Conservation (phyloP, 1,140 invertebrate genomes). For the Macrostomum lignano region DNA sequence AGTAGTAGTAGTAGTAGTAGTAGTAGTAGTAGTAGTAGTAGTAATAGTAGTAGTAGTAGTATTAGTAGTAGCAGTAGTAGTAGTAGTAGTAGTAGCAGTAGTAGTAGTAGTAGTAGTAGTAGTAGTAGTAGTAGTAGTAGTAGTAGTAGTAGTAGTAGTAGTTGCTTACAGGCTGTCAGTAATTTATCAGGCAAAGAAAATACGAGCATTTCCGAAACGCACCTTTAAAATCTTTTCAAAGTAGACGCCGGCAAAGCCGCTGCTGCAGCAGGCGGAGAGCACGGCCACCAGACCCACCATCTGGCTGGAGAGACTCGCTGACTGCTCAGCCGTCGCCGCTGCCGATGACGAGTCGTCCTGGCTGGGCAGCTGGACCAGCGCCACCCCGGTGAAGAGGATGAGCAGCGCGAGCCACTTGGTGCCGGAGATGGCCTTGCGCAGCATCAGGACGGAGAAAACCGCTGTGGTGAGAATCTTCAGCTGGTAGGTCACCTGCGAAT, state of each 20-base stretch:
- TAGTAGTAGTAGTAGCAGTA: too few relatives aligned
- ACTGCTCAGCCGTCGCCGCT: constrained; percentile 6
- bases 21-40: too few relatives aligned
- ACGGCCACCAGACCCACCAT: constrained; percentile 60
- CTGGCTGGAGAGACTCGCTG: constrained; percentile 32
- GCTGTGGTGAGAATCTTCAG: constrained; percentile 91
- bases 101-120: too few relatives aligned
- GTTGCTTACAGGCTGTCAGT: too few relatives aligned
- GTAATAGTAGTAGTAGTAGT: too few relatives aligned
- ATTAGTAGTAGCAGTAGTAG: too few relatives aligned
- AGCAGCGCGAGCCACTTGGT: constrained; percentile 64
- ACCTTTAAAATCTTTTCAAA: constrained; percentile 98
- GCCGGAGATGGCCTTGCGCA: constrained; percentile 39
- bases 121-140: too few relatives aligned
- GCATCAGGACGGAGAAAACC: constrained; percentile 68
- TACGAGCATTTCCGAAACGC: too few relatives aligned
- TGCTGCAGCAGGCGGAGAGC: constrained; percentile 60
- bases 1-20: too few relatives aligned
- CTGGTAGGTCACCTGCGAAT: constrained; percentile 41
- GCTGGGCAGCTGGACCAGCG: constrained; percentile 27
- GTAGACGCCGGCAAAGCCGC: constrained; percentile 91
- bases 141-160: too few relatives aligned
- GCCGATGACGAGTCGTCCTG: background rate
- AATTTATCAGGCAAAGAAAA: too few relatives aligned
- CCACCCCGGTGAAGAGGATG: constrained; percentile 53